Evolutionary conservation across 2,113 vertebrate species (phyloP), one percentile per base, ranked within the genome.

Genomic region (Dromas ardeola): DNA sequence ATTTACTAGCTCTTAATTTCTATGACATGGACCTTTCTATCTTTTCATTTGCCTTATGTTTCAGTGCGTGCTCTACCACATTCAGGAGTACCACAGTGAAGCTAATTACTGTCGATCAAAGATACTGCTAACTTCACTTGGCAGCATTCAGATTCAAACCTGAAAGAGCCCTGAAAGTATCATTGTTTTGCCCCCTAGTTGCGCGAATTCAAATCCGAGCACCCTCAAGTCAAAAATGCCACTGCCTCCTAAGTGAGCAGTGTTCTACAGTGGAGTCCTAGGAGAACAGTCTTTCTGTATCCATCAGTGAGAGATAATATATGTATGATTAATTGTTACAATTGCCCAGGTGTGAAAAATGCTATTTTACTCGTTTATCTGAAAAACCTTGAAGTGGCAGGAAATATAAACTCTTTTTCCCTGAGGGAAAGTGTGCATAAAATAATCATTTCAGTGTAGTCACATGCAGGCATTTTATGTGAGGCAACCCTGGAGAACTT

Each of bases 101-200:
- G 22, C 11, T n/a, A 17, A n/a, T 18, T 42, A 53, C 49, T 5
- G 8, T 10, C 49, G 22, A 67, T 38, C 16, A 66, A 56, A 91
- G 53, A 50, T 49, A 34, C 16, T 49, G 32, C 29, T 56, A n/a
- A 38, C 15, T 69, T 69, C 8, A 61, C 12, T 26, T 81, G 34
- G 43, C 30, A 77, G 2, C 16, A 59, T 59, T 86, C 53, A 53
- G 25, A 36, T 65, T 86, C 36, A 89, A 61, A 73, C 23, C 9
- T 65, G 38, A 67, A 79, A 43, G 3, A n/a, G 11, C 70, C 50
- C 45, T 78, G 25, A 52, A 73, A 61, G 4, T 45, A 47, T 53
- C 2, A 0, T 38, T 43, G 5, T 42, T 81, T 17, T 62, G 20
- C 14, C 18, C 13, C 4, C 10, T 4, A 3, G 4, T 22, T n/a